Evolutionary conservation across 2,797 vertebrate genomes (phyloP), one percentile per base, ranked within the genome.

Genomic region (Enteromius anoplus): DNA sequence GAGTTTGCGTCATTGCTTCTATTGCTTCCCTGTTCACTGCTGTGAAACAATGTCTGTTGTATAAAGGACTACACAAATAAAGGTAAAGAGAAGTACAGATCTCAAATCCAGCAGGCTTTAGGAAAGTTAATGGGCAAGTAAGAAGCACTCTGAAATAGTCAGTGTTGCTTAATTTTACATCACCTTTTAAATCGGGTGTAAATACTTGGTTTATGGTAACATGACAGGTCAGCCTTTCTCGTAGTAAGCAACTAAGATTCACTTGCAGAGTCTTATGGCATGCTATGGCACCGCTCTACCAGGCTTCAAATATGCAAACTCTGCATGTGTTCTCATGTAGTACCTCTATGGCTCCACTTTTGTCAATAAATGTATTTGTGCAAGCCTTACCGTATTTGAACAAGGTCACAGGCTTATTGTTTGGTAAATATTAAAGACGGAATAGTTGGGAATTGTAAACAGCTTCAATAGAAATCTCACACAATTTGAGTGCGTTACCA

Each of bases 311-410:
- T 64, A 49, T 5, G 21, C 62, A 19, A 32, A 71, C 19, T 17
- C 45, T 0, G 40, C 23, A 11, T 9, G 3, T 78, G 62, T 49
- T 66, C 8, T 37, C 11, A 37, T 51, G 29, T 4, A 29, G 34
- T 26, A 19, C 55, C 37, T 32, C 26, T 17, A 11, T 69, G 23
- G 10, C 29, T 81, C 21, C 55, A 17, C 26, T 64, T 51, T 53
- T 23, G 26, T 62, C 70, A 75, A 40, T 75, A 53, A 53, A 65
- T 21, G 1, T 40, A 40, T 53, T 64, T 81, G 17, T 26, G 19
- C 58, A 73, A 40, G 45, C 64, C 58, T 71, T 45, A 21, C 23
- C 32, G 15, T 80, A 29, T 80, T 70, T 80, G 32, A 14, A 29
- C 51, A 71, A 72, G 68, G 21, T 55, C 32, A 70, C 26, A 10